Conservation (phyloP, 1,140 invertebrate species). For the Spodoptera frugiperda region DNA sequence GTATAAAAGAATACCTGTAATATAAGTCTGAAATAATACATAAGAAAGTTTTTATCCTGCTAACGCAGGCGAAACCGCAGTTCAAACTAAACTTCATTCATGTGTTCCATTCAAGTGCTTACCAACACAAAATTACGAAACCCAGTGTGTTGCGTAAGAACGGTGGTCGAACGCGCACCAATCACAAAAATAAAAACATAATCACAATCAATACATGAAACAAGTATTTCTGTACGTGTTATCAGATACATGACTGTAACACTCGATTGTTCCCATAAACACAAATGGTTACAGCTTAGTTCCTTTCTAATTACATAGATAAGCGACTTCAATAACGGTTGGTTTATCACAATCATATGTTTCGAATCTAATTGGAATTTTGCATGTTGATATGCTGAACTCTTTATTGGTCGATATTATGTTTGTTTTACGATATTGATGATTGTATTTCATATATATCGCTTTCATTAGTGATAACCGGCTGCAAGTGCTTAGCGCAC, state of each 20-base stretch:
- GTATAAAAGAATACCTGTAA: too few species aligned
- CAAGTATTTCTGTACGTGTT: constrained; percentile 52
- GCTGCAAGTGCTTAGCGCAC: constrained; percentile 1
- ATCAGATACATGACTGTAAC: constrained; percentile 73
- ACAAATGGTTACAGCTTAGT: constrained; percentile 84
- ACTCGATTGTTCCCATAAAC: constrained; percentile 80
- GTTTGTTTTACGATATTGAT: constrained; percentile 83
- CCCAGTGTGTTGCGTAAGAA: too few species aligned
- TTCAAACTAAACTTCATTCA: too few species aligned
- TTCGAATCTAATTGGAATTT: constrained; percentile 86
- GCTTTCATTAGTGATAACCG: constrained; percentile 42
- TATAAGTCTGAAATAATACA: too few species aligned
- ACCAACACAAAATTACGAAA: too few species aligned
- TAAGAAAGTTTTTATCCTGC: too few species aligned
- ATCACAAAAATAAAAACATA: background rate
- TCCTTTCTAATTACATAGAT: constrained; percentile 85
- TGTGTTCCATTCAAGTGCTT: too few species aligned
- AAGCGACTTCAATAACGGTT: constrained; percentile 83
- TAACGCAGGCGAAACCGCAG: too few species aligned
- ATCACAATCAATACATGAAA: constrained; percentile 48
- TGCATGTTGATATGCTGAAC: constrained; percentile 84
- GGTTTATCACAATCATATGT: constrained; percentile 83
- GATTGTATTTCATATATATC: constrained; percentile 75
- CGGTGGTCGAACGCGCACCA: background rate
- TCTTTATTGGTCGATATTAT: constrained; percentile 85